Conservation (phyloP, 2,797 vertebrate genomes). For the Onychomys torridus region DNA sequence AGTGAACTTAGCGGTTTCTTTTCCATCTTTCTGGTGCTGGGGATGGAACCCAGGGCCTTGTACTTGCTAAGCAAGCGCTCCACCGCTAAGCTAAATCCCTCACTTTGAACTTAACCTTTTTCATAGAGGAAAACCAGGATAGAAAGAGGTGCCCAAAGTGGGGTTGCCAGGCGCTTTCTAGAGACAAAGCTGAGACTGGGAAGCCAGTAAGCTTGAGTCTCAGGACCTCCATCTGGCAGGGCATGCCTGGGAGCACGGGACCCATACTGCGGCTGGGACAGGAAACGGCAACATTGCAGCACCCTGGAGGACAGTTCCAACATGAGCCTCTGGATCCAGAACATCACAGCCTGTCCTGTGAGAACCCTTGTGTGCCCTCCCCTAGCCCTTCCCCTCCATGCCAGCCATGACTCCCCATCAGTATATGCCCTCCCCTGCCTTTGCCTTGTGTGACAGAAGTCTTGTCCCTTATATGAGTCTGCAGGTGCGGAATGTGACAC, state of each 20-base stretch:
- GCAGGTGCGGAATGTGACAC: conserved; percentile 95
- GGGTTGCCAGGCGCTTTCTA: not conserved
- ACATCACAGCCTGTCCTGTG: conserved; percentile 97
- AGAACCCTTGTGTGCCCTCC: conserved; percentile 74
- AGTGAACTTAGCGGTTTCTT: not conserved
- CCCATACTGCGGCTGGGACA: conserved; percentile 99
- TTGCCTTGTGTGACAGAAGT: not conserved
- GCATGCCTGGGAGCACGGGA: conserved; percentile 96
- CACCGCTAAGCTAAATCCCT: not conserved
- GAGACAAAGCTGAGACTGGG: not conserved
- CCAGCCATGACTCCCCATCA: not conserved
- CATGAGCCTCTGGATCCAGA: conserved; percentile 99
- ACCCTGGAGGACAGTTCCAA: conserved; percentile 98
- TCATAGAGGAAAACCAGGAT: not conserved
- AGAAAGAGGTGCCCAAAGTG: not conserved
- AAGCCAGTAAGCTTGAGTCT: conserved; percentile 30
- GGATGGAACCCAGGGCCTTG: not conserved
- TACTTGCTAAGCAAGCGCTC: not conserved
- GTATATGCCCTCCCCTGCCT: not conserved
- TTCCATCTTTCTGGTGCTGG: not conserved
- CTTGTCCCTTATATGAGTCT: not conserved
- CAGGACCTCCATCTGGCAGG: conserved; percentile 85
- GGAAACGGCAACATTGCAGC: conserved; percentile 94
- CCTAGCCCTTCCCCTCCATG: not conserved
- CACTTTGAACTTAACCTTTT: not conserved